Evolutionary conservation across 2,113 vertebrate species (phyloP).

Genomic region (Coracopsis vasa): DNA sequence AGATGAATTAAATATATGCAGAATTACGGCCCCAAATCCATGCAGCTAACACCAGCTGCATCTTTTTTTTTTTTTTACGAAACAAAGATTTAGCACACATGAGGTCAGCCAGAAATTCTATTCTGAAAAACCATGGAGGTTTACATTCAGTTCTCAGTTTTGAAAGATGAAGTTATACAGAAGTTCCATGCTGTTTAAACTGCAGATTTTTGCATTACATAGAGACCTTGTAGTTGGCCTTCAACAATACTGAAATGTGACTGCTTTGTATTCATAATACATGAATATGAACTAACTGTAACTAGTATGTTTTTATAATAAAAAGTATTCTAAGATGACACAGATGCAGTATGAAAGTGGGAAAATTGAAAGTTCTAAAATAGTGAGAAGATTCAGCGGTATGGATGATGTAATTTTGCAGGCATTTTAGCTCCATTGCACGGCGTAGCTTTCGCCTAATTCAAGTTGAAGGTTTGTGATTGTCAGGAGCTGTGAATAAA

Average conservation of each 20-base stretch:
- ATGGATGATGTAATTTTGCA: fast-evolving
- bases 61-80: background rate
- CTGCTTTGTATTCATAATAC: background rate
- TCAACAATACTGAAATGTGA: fast-evolving
- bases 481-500: slow-evolving; percentile 27
- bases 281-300: fast-evolving
- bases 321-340: background rate
- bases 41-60: background rate
- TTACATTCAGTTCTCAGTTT: background rate
- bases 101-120: background rate
- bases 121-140: background rate
- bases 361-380: background rate
- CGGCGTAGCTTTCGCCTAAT: slow-evolving; percentile 49
- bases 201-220: background rate
- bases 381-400: fast-evolving
- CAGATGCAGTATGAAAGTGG: background rate
- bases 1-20: background rate
- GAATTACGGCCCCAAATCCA: background rate
- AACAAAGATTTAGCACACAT: fast-evolving
- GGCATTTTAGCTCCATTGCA: slow-evolving; percentile 36
- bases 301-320: background rate
- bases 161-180: background rate
- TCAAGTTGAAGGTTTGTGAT: background rate
- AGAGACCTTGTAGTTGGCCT: background rate
- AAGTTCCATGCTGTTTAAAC: background rate